These are phyloP conservation scores for Erythrocercus mccallii DNA, from an alignment of 2,113 vertebrate species.

Conservation along the genomic window DNA sequence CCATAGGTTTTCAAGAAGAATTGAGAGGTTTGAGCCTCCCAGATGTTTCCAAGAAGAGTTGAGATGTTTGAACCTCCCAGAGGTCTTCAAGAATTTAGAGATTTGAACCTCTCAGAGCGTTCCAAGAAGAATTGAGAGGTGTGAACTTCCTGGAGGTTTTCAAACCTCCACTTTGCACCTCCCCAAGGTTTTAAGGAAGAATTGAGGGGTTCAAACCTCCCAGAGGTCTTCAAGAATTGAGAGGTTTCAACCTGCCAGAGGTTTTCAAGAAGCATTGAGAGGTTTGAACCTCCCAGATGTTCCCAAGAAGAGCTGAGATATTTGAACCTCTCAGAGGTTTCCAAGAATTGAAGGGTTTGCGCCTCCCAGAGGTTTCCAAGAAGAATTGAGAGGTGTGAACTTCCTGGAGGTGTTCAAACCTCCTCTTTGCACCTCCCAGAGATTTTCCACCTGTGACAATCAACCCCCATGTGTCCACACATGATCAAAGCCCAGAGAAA, in stretches of 20 bases:
- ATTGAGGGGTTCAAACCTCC: rapidly evolving
- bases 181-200: rapidly evolving
- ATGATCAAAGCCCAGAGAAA: neutral
- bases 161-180: neutral
- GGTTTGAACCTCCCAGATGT: neutral
- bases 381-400: neutral
- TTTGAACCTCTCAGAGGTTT: neutral
- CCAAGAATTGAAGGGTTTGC: neutral
- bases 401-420: neutral
- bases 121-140: neutral
- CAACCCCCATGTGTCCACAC: neutral
- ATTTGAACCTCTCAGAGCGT: neutral
- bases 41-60: no score
- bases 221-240: neutral
- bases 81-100: neutral
- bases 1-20: neutral
- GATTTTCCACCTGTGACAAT: neutral
- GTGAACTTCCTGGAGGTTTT: neutral
- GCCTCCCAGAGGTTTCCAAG: neutral
- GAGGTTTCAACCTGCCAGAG: rapidly evolving
- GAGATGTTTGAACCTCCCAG: neutral
- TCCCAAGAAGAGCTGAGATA: neutral
- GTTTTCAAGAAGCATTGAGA: neutral
- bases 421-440: neutral
- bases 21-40: no score